Percentiles rank a stretch among this genome's conserved stretches.
Evolutionary conservation across 2,113 vertebrate species (phyloP).

Genomic region (Lates calcarifer): DNA sequence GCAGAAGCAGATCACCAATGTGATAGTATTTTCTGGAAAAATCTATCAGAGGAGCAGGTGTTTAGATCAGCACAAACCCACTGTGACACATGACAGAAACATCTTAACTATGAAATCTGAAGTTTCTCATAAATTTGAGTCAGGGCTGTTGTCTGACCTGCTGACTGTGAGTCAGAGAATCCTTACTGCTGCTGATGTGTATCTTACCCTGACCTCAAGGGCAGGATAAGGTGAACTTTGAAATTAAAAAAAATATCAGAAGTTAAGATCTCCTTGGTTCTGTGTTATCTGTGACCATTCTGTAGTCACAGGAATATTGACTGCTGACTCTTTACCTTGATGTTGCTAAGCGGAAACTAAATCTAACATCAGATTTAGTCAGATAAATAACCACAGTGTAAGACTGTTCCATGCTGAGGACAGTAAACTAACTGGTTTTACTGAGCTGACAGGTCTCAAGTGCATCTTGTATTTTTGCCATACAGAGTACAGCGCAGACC

Average conservation of each 20-base stretch:
- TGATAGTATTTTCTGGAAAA: too few relatives aligned
- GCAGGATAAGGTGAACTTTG: not conserved
- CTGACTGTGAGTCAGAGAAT: not conserved
- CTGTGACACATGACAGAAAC: not conserved
- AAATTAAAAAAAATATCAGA: too few relatives aligned
- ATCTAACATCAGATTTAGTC: conserved; percentile 15
- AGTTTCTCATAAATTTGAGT: not conserved
- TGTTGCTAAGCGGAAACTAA: not conserved
- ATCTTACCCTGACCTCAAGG: not conserved
- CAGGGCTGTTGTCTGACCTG: not conserved
- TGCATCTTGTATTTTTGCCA: not conserved
- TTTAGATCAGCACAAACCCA: not conserved
- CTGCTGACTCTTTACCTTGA: not conserved
- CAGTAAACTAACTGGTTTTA: conserved; percentile 63
- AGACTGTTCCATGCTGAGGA: not conserved
- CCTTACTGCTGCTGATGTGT: not conserved
- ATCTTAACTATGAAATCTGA: not conserved
- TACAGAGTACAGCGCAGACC: conserved; percentile 1
- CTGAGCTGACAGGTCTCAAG: conserved; percentile 45
- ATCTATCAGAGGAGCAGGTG: not conserved
- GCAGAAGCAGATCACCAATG: not conserved
- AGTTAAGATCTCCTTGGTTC: not conserved
- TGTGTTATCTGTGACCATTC: not conserved
- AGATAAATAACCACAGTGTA: not conserved
- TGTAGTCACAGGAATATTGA: not conserved